Conservation (phyloP, 2,888 invertebrate genomes). For the Scaptomyza flava region DNA sequence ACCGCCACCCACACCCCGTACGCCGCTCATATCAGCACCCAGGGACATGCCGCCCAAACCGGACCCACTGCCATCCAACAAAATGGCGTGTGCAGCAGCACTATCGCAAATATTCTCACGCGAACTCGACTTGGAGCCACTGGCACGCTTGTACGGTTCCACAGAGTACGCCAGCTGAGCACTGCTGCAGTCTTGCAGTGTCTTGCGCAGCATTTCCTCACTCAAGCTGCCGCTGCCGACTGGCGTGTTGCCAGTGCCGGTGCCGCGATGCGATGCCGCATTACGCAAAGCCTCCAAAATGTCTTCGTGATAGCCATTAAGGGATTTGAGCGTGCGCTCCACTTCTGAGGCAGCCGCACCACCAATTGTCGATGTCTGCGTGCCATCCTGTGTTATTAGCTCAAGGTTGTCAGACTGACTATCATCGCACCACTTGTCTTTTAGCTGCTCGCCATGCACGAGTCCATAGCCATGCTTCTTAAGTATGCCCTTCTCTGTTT, state of each 20-base stretch:
- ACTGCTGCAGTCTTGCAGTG: slow-evolving; percentile 87
- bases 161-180: slow-evolving; percentile 86
- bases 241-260: slow-evolving; percentile 87
- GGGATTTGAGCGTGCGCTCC: slow-evolving; percentile 93
- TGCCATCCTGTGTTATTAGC: slow-evolving; percentile 89
- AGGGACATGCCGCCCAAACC: slow-evolving; percentile 61
- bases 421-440: slow-evolving; percentile 91
- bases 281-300: slow-evolving; percentile 95
- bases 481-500: slow-evolving; percentile 94
- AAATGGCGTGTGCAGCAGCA: slow-evolving; percentile 86
- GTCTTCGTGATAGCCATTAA: slow-evolving; percentile 96
- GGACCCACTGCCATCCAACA: slow-evolving; percentile 83
- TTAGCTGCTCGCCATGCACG: slow-evolving; percentile 89
- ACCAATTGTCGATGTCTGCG: slow-evolving; percentile 86
- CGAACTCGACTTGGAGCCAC: slow-evolving; percentile 86
- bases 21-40: slow-evolving; percentile 75
- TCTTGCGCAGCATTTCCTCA: slow-evolving; percentile 89
- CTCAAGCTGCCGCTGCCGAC: slow-evolving; percentile 88
- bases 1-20: slow-evolving; percentile 45
- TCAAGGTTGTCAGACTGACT: slow-evolving; percentile 90
- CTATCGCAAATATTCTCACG: slow-evolving; percentile 91
- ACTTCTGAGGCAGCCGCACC: slow-evolving; percentile 90
- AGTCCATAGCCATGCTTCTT: slow-evolving; percentile 93
- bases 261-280: slow-evolving; percentile 90
- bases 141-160: slow-evolving; percentile 86